Conservation (phyloP, 2,113 vertebrate species). For the Hyaena hyaena region DNA sequence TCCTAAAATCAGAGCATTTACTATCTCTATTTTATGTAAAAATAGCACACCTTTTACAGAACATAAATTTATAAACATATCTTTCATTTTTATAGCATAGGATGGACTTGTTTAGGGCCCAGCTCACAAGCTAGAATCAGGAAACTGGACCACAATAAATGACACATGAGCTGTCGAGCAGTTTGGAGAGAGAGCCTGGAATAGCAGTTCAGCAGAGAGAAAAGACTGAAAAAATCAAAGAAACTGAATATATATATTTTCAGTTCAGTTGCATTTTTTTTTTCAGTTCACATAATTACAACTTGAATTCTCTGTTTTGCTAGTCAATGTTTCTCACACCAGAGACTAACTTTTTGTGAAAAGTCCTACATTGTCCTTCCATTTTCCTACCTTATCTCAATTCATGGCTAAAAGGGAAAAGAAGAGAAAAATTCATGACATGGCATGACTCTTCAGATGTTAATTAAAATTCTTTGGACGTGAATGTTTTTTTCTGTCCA, state of each 20-base stretch:
- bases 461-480: not conserved
- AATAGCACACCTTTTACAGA: not conserved
- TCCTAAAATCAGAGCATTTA: slow-evolving; percentile 37
- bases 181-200: not conserved
- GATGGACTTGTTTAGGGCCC: not conserved
- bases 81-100: not conserved
- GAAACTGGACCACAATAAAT: slow-evolving; percentile 4
- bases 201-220: not conserved
- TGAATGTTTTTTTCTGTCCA: not conserved
- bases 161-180: not conserved
- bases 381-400: not conserved
- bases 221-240: not conserved
- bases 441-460: not conserved
- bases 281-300: not conserved
- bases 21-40: slow-evolving; percentile 4
- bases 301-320: not conserved
- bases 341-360: not conserved
- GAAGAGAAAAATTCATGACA: not conserved
- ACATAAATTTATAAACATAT: not conserved
- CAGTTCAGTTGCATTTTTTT: not conserved
- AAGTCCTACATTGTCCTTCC: not conserved
- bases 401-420: not conserved
- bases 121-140: not conserved
- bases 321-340: not conserved
- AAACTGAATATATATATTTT: not conserved